These are phyloP conservation scores for Phortica variegata DNA, from an alignment of 1,140 invertebrate genomes.

Conservation along the genomic window DNA sequence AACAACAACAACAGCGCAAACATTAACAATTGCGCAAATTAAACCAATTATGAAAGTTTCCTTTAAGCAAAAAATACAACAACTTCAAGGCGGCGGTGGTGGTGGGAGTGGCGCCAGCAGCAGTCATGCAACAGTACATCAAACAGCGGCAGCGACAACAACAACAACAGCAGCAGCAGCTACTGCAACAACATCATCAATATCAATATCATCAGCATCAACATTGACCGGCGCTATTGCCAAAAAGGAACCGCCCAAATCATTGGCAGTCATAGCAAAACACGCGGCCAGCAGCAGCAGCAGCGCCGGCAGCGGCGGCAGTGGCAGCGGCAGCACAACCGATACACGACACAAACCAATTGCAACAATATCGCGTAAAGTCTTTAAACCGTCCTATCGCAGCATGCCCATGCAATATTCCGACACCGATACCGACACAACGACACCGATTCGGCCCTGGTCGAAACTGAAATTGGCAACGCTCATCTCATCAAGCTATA, in stretches of 20 bases:
- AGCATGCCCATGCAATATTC: slow-evolving; percentile 31
- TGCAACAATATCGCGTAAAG: slow-evolving; percentile 28
- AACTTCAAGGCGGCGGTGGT: slow-evolving; percentile 28
- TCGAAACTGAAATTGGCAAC: slow-evolving; percentile 55
- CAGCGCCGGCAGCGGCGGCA: neutral
- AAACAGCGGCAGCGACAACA: neutral
- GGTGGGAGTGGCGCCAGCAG: neutral
- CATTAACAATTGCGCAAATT: slow-evolving; percentile 33
- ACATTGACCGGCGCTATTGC: slow-evolving; percentile 24
- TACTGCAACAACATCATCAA: slow-evolving; percentile 1
- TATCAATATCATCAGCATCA: too few relatives aligned
- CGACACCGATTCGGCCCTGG: slow-evolving; percentile 54
- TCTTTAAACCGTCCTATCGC: slow-evolving; percentile 24
- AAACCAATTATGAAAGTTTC: slow-evolving; percentile 52
- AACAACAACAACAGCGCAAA: slow-evolving; percentile 10
- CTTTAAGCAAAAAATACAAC: slow-evolving; percentile 48
- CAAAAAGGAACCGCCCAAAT: slow-evolving; percentile 46
- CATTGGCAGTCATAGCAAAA: slow-evolving; percentile 31
- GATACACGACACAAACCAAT: slow-evolving; percentile 12
- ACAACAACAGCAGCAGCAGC: neutral
- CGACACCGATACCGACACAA: slow-evolving; percentile 46
- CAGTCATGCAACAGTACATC: too few relatives aligned
- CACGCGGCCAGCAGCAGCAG: slow-evolving; percentile 6
- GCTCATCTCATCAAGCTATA: slow-evolving; percentile 50
- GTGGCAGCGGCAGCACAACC: neutral